Evolutionary conservation across 2,888 invertebrate species (phyloP).

Genomic region (Chalcis sispes): DNA sequence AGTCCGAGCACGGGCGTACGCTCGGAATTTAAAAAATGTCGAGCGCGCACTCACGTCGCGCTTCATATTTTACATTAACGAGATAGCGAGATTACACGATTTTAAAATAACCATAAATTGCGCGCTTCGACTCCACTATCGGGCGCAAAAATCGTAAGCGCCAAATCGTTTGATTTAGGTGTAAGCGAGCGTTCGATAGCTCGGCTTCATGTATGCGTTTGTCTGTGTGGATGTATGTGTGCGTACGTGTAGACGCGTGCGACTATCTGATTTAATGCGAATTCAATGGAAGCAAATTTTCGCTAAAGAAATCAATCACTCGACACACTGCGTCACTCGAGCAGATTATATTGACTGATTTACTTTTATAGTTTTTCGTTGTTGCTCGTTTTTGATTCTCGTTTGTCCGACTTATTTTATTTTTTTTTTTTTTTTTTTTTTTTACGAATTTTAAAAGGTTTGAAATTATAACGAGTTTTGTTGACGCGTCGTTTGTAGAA

Average conservation of each 20-base stretch:
- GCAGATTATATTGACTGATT: conserved; percentile 43
- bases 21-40: conserved; percentile 28
- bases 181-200: neutral
- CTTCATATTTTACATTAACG: conserved; percentile 59
- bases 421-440: neutral
- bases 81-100: conserved; percentile 60
- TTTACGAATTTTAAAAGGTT: neutral
- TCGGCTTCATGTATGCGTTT: neutral
- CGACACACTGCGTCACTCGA: neutral
- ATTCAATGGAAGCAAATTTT: conserved; percentile 52
- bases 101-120: conserved; percentile 61
- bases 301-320: conserved; percentile 44
- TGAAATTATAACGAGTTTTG: conserved; percentile 1
- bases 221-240: neutral
- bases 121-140: conserved; percentile 48
- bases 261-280: conserved; percentile 49
- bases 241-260: neutral
- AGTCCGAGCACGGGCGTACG: neutral
- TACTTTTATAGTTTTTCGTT: conserved; percentile 40
- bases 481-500: neutral
- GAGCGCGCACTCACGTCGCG: conserved; percentile 28
- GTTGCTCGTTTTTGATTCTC: too few relatives aligned
- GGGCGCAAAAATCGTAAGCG: conserved; percentile 59
- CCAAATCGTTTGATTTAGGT: conserved; percentile 57
- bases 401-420: too few relatives aligned